A percentile compares a stretch with the other conserved stretches of the same genome.
These are phyloP conservation scores for Rhorus exstirpatorius DNA, from an alignment of 2,888 invertebrate species.

Conservation along the genomic window DNA sequence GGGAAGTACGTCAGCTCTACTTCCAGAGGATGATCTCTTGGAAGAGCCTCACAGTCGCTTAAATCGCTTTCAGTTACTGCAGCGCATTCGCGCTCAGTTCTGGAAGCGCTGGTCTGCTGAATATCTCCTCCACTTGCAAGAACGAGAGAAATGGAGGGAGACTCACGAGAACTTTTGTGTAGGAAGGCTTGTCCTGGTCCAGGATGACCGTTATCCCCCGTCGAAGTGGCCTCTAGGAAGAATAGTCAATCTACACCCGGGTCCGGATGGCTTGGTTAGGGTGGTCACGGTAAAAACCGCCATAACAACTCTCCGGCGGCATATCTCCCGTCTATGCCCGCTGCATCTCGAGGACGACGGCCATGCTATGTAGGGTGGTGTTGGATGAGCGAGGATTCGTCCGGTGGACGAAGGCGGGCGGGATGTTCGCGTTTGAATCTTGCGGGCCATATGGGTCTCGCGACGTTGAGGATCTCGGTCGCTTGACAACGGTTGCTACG, in stretches of 20 bases:
- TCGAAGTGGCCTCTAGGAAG: constrained; percentile 42
- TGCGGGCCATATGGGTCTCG: not conserved
- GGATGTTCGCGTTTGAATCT: not conserved
- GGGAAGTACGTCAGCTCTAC: not conserved
- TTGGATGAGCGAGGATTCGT: too few species aligned
- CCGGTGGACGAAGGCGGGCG: too few species aligned
- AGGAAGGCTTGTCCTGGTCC: not conserved
- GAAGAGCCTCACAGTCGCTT: constrained; percentile 47
- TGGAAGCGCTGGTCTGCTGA: not conserved
- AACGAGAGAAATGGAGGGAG: not conserved
- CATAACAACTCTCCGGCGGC: not conserved
- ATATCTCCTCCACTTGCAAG: constrained; percentile 3
- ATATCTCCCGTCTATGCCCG: not conserved
- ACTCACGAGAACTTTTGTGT: not conserved
- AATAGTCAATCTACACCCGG: constrained; percentile 19
- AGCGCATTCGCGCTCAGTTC: constrained; percentile 34
- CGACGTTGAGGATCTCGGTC: not conserved
- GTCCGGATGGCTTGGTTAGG: constrained; percentile 25
- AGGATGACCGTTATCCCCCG: constrained; percentile 36
- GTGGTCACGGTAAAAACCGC: constrained; percentile 48
- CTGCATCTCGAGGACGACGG: too few species aligned
- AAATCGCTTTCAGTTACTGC: constrained; percentile 50
- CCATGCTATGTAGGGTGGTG: too few species aligned
- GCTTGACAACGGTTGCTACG: not conserved
- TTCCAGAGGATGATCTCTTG: constrained; percentile 37